phyloP scores from a whole-genome alignment of 2,888 invertebrate species.

The Steinernema hermaphroditum region DNA sequence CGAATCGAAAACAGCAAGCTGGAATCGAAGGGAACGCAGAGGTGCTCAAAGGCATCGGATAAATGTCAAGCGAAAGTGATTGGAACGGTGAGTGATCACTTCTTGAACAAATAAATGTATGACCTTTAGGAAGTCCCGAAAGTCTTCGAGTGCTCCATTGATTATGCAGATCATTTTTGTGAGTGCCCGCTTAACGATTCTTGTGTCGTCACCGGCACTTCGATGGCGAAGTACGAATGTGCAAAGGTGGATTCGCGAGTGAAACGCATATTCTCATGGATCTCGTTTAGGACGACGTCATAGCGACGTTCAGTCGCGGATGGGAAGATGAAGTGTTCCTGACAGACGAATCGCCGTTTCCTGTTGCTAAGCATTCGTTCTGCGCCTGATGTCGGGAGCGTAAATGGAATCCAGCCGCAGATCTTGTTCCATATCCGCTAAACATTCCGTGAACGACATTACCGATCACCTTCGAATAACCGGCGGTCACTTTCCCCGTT shows the following conservation, averaged over 20 bases:
- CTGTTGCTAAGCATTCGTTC: background rate
- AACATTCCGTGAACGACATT: conserved; percentile 24
- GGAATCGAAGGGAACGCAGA: background rate
- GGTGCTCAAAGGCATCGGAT: background rate
- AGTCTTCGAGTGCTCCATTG: conserved; percentile 5
- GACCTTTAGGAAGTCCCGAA: background rate
- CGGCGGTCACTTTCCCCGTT: conserved; percentile 25
- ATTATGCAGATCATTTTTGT: background rate
- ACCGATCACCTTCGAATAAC: background rate
- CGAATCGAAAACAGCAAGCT: background rate
- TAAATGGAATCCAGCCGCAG: conserved; percentile 17
- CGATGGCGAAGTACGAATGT: background rate
- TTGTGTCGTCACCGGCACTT: background rate
- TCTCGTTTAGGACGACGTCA: background rate
- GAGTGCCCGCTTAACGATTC: conserved; percentile 5
- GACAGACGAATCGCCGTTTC: background rate
- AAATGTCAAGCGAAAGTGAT: background rate
- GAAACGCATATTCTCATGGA: background rate
- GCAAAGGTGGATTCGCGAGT: background rate
- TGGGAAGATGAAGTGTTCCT: conserved; percentile 5
- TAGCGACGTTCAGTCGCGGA: background rate
- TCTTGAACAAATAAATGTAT: background rate
- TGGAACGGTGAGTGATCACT: background rate
- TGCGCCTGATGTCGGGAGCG: background rate
- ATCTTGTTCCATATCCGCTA: conserved; percentile 28